A percentile compares a stretch with the other conserved stretches of the same genome.
Conservation (phyloP, 2,113 vertebrate species). For the Corythoichthys intestinalis region DNA sequence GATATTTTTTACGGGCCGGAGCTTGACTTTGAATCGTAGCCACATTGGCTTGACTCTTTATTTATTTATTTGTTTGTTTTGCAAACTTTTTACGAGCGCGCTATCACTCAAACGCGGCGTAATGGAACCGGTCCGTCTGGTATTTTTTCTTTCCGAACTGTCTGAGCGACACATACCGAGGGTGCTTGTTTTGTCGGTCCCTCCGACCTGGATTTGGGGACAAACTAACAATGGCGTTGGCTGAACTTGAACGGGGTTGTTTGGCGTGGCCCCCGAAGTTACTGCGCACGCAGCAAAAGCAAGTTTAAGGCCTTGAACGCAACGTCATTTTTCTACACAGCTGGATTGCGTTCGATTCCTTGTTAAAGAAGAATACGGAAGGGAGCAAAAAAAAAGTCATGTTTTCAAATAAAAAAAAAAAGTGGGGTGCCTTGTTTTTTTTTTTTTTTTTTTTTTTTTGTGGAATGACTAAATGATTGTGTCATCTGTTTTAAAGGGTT, state of each 20-base stretch:
- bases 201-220: not conserved
- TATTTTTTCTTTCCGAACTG: slow-evolving; percentile 3
- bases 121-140: slow-evolving; percentile 29
- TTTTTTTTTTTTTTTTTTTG: not conserved
- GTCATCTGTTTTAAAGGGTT: not conserved
- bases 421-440: not conserved
- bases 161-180: not conserved
- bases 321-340: not conserved
- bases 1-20: not conserved
- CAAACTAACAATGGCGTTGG: not conserved
- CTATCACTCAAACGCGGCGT: slow-evolving; percentile 17
- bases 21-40: not conserved
- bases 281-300: not conserved
- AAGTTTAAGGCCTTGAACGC: not conserved
- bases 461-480: not conserved
- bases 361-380: not conserved
- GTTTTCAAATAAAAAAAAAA: not conserved
- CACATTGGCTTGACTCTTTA: not conserved
- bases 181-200: not conserved
- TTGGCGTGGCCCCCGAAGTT: slow-evolving; percentile 16
- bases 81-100: not conserved
- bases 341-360: not conserved
- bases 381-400: not conserved
- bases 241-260: slow-evolving; percentile 36
- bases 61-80: not conserved